Base-by-base conservation (phyloP, 2,888 invertebrate species). In the Lypha dubia region DNA sequence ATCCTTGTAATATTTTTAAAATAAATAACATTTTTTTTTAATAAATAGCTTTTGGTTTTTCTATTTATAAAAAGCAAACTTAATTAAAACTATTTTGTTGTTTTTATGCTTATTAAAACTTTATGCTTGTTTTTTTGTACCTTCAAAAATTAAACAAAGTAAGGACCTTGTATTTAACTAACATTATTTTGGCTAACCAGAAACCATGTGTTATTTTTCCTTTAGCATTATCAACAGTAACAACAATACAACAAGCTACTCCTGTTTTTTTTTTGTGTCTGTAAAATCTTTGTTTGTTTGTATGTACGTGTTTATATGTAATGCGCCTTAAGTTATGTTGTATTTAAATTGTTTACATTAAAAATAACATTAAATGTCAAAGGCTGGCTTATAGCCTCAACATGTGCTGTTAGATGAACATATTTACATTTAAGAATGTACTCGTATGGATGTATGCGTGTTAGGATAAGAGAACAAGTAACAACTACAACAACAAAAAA, bases 361-460 rank as follows among this genome's bases (percentile, higher is more conserved):
- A 80, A 84, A 84, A 84, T 84, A 84, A 84, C 76, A 80, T 70
- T 75, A 65, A 84, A 84, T 84, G 84, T 84, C 80, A 84, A 84
- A 84, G 76, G 80, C 79, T 80, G 84, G 63, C 84, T 75, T 84
- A 80, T 65, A 73, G 76, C 80, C 80, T 63, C 67, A 73, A 80
- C 79, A 80, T 84, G 67, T 84, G 71, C 68, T 67, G 28, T 58
- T 65, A 17, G 6, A 60, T 46, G 17, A 38, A 58, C 5, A 35
- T 22, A 17, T 11, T 63, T n/a, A 56, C 13, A 28, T 58, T 7
- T 28, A 56, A 7, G 32, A 35, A 38, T 56, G 22, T 60, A 46
- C 17, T 11, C 5, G 7, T 41, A 20, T 7, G n/a, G n/a, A n/a
- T 56, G 22, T 60, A 46, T 24, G 15, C 5, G 7, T 41, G 28